Evolutionary conservation across 1,140 invertebrate species (phyloP).

Genomic region (Arion vulgaris): DNA sequence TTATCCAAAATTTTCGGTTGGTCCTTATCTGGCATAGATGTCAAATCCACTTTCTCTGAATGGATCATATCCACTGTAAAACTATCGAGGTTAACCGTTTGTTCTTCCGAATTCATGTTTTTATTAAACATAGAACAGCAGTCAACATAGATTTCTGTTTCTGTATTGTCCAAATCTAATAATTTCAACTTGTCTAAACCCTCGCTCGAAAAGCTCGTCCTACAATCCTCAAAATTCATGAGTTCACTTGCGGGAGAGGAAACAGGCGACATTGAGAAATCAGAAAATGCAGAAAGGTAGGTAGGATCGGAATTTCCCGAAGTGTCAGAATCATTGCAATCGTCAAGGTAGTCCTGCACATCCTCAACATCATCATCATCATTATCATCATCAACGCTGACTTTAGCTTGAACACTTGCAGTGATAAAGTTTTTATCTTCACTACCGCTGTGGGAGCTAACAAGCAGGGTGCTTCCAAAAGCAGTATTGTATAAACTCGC

Average conservation of each 20-base stretch:
- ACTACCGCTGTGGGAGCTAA: neutral
- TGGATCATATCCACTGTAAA: neutral
- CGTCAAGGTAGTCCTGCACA: neutral
- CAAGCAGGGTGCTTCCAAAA: neutral
- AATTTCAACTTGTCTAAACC: constrained; percentile 16
- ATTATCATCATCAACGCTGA: neutral
- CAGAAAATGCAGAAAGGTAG: constrained; percentile 33
- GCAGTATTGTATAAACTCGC: neutral
- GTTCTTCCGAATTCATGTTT: neutral
- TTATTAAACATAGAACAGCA: neutral
- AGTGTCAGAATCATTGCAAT: neutral
- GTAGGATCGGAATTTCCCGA: constrained; percentile 21
- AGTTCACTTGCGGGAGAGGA: neutral
- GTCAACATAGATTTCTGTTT: neutral
- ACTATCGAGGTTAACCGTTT: neutral
- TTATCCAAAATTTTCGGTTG: no score
- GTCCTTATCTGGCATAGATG: no score
- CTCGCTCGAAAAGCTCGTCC: neutral
- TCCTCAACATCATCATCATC: neutral
- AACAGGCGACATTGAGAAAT: constrained; percentile 5
- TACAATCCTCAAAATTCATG: neutral
- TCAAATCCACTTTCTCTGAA: no score
- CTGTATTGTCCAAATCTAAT: neutral
- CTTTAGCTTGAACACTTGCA: neutral
- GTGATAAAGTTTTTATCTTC: neutral